Evolutionary conservation across 2,797 vertebrate genomes (phyloP).

Genomic region (Galago senegalensis): DNA sequence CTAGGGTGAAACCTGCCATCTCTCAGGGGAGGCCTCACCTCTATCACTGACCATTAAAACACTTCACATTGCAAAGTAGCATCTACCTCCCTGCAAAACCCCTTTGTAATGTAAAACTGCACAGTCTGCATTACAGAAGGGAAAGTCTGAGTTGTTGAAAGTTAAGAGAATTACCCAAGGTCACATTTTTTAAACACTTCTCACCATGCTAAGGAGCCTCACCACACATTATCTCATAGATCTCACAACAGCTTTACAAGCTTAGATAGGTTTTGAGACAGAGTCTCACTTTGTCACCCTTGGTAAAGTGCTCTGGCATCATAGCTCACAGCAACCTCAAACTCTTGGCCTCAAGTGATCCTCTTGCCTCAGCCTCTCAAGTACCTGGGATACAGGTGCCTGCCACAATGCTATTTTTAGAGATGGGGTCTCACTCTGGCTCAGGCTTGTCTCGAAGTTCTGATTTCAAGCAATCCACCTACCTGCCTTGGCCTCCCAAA

Average conservation of each 20-base stretch:
- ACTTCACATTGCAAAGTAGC: slow-evolving; percentile 65
- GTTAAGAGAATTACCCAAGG: slow-evolving; percentile 64
- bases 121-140: slow-evolving; percentile 39
- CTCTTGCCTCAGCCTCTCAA: too few species aligned
- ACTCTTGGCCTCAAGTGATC: too few species aligned
- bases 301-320: too few species aligned
- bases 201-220: not conserved
- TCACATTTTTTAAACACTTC: not conserved
- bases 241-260: not conserved
- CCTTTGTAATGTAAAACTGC: slow-evolving; percentile 55
- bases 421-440: too few species aligned
- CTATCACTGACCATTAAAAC: slow-evolving; percentile 71
- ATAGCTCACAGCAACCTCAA: too few species aligned
- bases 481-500: too few species aligned
- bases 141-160: slow-evolving; percentile 36
- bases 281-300: too few species aligned
- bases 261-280: not conserved
- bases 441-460: too few species aligned
- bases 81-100: not conserved
- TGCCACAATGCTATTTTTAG: too few species aligned
- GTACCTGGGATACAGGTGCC: too few species aligned
- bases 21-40: not conserved
- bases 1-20: slow-evolving; percentile 58
- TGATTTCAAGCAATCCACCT: too few species aligned
- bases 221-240: not conserved